Conservation (phyloP, 2,113 vertebrate species). For the Orthonyx spaldingii region DNA sequence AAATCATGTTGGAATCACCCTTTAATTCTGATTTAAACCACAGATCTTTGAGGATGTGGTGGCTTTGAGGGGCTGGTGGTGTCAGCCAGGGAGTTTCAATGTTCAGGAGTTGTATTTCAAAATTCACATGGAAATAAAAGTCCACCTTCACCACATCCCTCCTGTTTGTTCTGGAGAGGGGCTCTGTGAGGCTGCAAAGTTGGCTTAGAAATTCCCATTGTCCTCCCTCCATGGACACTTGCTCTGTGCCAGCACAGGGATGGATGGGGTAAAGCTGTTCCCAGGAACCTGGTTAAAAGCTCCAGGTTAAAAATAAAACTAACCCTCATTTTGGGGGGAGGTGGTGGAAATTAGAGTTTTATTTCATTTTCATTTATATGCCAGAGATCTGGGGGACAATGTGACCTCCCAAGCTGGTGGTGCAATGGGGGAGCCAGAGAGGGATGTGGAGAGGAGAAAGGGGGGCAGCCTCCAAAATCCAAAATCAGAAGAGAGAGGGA, state of each 20-base stretch:
- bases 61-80: background rate
- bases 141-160: background rate
- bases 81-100: background rate
- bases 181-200: background rate
- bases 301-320: background rate
- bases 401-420: background rate
- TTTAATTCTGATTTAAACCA: background rate
- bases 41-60: background rate
- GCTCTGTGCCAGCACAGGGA: background rate
- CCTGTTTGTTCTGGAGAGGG: background rate
- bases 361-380: background rate
- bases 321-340: background rate
- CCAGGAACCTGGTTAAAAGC: background rate
- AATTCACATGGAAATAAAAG: background rate
- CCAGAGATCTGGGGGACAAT: too few species aligned
- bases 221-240: fast-evolving
- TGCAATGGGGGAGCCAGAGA: background rate
- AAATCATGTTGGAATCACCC: background rate
- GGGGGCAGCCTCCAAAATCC: background rate
- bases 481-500: background rate
- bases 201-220: background rate
- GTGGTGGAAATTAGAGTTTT: background rate
- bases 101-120: background rate
- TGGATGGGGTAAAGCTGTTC: background rate
- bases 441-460: background rate